Conservation (phyloP, 1,140 invertebrate species). For the Dendroctonus valens region DNA sequence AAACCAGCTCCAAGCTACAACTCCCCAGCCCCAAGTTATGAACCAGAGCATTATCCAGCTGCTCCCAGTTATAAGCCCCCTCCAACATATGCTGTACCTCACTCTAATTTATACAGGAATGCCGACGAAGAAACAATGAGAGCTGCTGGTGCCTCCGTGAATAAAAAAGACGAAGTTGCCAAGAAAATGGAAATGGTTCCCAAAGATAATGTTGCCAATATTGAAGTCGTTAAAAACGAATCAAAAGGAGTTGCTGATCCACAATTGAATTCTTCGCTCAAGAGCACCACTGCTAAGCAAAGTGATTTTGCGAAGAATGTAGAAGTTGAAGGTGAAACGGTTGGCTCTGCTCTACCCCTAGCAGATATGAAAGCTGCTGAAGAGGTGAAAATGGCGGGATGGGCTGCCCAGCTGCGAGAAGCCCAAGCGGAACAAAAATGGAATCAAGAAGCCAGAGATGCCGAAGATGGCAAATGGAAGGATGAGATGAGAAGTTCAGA, state of each 20-base stretch:
- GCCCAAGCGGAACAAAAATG: conserved; percentile 4
- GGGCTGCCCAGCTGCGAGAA: conserved; percentile 3
- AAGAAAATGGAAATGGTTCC: conserved; percentile 38
- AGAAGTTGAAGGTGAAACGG: conserved; percentile 18
- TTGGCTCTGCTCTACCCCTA: not conserved
- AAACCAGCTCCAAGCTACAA: conserved; percentile 30
- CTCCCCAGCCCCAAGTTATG: conserved; percentile 22
- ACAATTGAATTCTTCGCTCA: too few species aligned
- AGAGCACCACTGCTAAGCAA: not conserved
- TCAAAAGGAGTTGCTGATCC: not conserved
- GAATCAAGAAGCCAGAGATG: too few species aligned
- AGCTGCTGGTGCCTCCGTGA: conserved; percentile 14
- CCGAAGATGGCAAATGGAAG: too few species aligned
- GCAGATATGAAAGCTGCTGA: conserved; percentile 16
- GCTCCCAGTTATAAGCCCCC: conserved; percentile 22
- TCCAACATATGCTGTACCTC: conserved; percentile 29
- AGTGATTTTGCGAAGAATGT: not conserved
- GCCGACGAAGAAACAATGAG: conserved; percentile 27
- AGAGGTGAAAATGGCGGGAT: not conserved
- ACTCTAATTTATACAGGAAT: conserved; percentile 23
- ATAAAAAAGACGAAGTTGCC: conserved; percentile 38
- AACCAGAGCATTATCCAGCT: not conserved
- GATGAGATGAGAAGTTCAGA: too few species aligned
- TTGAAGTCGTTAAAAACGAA: not conserved
- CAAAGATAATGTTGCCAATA: conserved; percentile 17